Evolutionary conservation across 2,113 vertebrate genomes (phyloP).

Genomic region (Capra hircus): DNA sequence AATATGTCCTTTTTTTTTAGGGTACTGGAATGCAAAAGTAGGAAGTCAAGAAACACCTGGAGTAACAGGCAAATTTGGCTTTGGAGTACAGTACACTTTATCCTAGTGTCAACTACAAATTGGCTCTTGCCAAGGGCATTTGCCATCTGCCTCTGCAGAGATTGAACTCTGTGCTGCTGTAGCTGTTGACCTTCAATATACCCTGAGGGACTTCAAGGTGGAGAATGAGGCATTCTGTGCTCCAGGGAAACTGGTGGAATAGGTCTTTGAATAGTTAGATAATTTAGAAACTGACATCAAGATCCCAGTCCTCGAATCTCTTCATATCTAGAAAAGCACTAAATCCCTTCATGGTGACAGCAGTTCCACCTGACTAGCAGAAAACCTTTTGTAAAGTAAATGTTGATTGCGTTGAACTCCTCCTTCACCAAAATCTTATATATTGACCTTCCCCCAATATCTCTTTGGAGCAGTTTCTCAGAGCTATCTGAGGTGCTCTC

Average conservation of each 20-base stretch:
- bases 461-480: not conserved
- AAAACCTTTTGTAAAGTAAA: not conserved
- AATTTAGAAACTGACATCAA: not conserved
- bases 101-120: no score
- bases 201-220: not conserved
- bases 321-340: not conserved
- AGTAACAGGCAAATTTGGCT: no score
- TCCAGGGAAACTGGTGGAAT: not conserved
- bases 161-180: not conserved
- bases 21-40: no score
- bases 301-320: not conserved
- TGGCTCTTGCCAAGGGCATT: no score
- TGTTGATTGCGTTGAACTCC: not conserved
- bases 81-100: no score
- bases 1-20: no score
- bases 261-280: not conserved
- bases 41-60: no score
- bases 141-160: not conserved
- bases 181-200: not conserved
- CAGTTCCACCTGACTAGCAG: not conserved
- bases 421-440: not conserved
- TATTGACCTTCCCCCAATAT: not conserved
- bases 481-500: not conserved
- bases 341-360: not conserved
- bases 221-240: not conserved